phyloP scores from a whole-genome alignment of 2,113 vertebrate genomes.

The Platichthys flesus region DNA sequence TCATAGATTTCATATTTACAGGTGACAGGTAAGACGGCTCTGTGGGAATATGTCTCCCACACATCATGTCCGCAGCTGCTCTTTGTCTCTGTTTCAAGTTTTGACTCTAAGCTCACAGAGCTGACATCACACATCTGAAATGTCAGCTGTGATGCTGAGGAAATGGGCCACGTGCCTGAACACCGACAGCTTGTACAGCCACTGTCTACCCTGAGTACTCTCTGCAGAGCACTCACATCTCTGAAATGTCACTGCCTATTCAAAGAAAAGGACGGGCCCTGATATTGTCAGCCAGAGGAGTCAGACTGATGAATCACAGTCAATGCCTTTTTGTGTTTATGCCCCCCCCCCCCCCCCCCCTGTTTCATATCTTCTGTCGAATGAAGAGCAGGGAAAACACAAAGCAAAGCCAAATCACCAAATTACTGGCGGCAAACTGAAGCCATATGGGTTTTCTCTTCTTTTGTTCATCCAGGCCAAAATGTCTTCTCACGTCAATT shows the following conservation, averaged over 20 bases:
- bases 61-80: constrained; percentile 3
- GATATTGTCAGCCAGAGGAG: constrained; percentile 32
- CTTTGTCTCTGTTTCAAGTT: constrained; percentile 24
- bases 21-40: neutral
- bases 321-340: constrained; percentile 8
- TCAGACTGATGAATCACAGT: constrained; percentile 5
- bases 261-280: constrained; percentile 16
- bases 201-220: neutral
- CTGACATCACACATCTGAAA: constrained; percentile 22
- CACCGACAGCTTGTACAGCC: constrained; percentile 2
- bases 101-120: constrained; percentile 4
- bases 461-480: constrained; percentile 1
- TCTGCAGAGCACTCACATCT: constrained; percentile 5
- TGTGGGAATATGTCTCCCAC: neutral
- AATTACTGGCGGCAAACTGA: constrained; percentile 38
- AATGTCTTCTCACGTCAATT: constrained; percentile 6
- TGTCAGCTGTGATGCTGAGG: constrained; percentile 24
- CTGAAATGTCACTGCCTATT: constrained; percentile 32
- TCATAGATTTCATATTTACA: neutral
- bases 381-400: constrained; percentile 38
- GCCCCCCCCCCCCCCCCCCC: neutral
- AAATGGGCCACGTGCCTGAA: neutral
- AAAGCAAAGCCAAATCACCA: constrained; percentile 42
- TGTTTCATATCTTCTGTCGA: constrained; percentile 23
- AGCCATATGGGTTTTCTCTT: constrained; percentile 31